Base-by-base conservation (phyloP, 2,888 invertebrate species). In the Cephonodes hylas region DNA sequence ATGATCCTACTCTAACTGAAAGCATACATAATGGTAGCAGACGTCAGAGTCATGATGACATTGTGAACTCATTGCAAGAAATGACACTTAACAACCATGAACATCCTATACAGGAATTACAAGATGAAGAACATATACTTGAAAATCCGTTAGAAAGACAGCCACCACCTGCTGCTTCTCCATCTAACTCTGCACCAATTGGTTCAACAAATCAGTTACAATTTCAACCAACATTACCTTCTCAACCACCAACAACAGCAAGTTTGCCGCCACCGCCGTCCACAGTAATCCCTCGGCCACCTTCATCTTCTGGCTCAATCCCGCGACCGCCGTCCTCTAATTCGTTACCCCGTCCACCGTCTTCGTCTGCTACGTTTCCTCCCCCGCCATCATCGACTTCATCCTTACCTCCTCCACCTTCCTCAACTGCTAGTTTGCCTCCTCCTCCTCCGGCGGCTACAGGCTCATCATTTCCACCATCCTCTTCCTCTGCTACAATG, bases 1-100 rank as follows among this genome's bases (percentile, higher is more conserved):
- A 86, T 61, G 84, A 84, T 45, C 63, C 73, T 22, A 76, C 80
- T 18, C 60, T 79, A 61, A 73, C 71, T 7, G 83, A 80, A 25
- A 80, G 72, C 62, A 65, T 66, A 22, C 76, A 77, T 58, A 79
- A 69, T 66, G 75, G 66, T 27, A 82, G 76, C 48, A 79, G 79
- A 62, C 71, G 72, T 45, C 82, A 84, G 23, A 87, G 82, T 64
- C 81, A 84, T 63, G 82, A 86, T 68, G 89, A 89, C 59, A 66
- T 93, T 34, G 70, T 83, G 42, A 77, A 74, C 66, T 82, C 89
- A 8, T 68, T 93, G 68, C 84, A 86, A 65, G 87, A 87, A 53
- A 83, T 93, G 84, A 85, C 77, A 64, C 76, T 93, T 69, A 74
- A 70, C 53, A 90, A 85, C 67, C 74, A 80, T 71, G 84, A 87